phyloP scores from a whole-genome alignment of 37 sponge, comb jelly and placozoan species.

The Axinella damicornis region DNA sequence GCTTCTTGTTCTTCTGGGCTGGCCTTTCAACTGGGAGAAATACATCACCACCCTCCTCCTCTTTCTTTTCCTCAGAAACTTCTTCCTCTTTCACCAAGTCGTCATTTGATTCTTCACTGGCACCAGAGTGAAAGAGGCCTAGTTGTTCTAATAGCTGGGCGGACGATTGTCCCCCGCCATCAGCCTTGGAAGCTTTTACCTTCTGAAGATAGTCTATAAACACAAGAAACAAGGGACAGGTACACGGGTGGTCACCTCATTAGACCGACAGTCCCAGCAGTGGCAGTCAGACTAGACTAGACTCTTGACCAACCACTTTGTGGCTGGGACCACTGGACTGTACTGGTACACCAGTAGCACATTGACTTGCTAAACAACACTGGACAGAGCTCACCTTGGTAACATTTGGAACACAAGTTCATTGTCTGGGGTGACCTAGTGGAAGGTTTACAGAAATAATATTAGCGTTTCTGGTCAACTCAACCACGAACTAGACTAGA shows the following conservation, averaged over 20 bases:
- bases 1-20: constrained; percentile 78
- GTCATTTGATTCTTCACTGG: background rate
- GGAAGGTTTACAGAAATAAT: too few relatives aligned
- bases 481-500: too few relatives aligned
- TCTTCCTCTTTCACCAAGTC: constrained; percentile 5
- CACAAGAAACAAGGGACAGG: too few relatives aligned
- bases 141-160: background rate
- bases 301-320: too few relatives aligned
- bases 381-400: constrained; percentile 49
- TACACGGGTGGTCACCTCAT: too few relatives aligned
- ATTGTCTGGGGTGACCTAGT: constrained; percentile 74
- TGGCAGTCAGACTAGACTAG: too few relatives aligned
- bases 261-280: too few relatives aligned
- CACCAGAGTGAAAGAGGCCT: background rate
- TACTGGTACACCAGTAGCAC: too few relatives aligned
- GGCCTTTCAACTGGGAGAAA: constrained; percentile 49
- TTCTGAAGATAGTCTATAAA: constrained; percentile 19
- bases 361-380: too few relatives aligned
- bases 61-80: constrained; percentile 14
- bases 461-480: too few relatives aligned
- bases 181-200: background rate
- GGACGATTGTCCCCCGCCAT: background rate
- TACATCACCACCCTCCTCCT: background rate
- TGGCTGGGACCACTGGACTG: too few relatives aligned
- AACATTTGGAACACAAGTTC: constrained; percentile 81